Percentiles rank a stretch among this genome's conserved stretches.
Conservation (phyloP, 1,140 invertebrate species). For the Ctenoplectra terminalis region DNA sequence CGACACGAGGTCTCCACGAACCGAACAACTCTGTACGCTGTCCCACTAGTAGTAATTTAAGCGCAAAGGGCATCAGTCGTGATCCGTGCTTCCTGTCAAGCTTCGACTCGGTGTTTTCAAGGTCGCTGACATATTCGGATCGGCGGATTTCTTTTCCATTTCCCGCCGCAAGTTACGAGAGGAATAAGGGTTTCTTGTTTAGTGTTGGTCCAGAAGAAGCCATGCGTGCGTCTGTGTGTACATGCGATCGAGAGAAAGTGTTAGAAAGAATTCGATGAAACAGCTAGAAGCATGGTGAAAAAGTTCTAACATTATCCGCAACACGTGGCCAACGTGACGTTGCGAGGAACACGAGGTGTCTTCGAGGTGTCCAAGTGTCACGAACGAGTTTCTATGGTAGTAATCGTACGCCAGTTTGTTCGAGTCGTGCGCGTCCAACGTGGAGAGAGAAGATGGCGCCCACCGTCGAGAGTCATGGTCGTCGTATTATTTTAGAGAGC, state of each 20-base stretch:
- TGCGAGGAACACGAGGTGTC: not conserved
- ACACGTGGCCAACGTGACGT: conserved; percentile 21
- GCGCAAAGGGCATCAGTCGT: conserved; percentile 47
- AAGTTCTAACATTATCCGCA: not conserved
- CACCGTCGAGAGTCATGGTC: conserved; percentile 59
- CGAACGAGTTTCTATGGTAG: not conserved
- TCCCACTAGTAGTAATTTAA: conserved; percentile 63
- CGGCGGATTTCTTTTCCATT: not conserved
- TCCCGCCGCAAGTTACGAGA: not conserved
- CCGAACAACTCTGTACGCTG: conserved; percentile 17
- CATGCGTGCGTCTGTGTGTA: too few species aligned
- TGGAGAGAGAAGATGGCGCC: conserved; percentile 60
- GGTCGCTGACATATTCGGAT: conserved; percentile 1
- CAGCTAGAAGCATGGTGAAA: not conserved
- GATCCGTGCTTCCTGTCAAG: not conserved
- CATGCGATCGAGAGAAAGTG: not conserved
- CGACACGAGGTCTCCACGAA: conserved; percentile 31
- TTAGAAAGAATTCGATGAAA: not conserved
- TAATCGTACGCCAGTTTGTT: not conserved
- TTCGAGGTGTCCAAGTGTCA: conserved; percentile 4
- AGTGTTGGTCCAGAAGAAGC: not conserved
- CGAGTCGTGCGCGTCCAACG: not conserved
- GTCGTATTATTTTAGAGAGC: conserved; percentile 41
- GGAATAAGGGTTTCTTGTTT: too few species aligned
- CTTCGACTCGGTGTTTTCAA: not conserved